Evolutionary conservation across 2,113 vertebrate species (phyloP).

Genomic region (Hemiscyllium ocellatum): DNA sequence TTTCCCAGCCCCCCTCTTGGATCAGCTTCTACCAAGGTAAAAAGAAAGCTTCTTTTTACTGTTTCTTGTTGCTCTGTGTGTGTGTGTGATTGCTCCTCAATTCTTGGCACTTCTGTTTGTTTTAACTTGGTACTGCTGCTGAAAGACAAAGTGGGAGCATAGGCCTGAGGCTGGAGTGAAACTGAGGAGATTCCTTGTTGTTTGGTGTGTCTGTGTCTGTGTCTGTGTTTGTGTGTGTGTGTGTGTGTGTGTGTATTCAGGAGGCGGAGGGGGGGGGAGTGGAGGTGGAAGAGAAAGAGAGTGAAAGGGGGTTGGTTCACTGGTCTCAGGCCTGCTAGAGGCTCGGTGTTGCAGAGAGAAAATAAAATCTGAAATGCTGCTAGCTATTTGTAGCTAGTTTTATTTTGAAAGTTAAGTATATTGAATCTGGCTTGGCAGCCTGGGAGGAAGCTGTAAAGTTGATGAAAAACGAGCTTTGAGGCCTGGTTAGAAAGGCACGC

Average conservation of each 20-base stretch:
- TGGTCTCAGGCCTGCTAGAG: background rate
- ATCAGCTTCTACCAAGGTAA: constrained; percentile 21
- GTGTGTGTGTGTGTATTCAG: too few relatives aligned
- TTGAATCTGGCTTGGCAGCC: background rate
- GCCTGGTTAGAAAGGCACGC: background rate
- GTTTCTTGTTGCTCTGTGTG: background rate
- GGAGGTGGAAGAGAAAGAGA: too few relatives aligned
- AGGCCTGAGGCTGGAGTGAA: background rate
- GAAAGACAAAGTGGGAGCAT: background rate
- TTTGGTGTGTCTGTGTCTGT: background rate
- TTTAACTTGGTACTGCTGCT: background rate
- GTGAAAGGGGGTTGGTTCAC: background rate
- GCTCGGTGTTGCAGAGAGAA: background rate
- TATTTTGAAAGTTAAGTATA: background rate
- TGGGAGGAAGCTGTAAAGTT: background rate
- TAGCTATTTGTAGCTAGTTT: background rate
- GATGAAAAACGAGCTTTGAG: background rate
- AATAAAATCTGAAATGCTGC: background rate
- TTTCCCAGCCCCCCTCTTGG: background rate
- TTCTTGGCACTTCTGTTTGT: background rate
- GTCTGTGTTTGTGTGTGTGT: background rate
- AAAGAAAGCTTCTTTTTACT: background rate
- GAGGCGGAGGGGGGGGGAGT: background rate
- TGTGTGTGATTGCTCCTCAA: background rate
- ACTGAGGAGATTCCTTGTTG: background rate